Evolutionary conservation across 53 echinoderm and acorn worm genomes (phyloP), one percentile per base, ranked within the genome.

Genomic region (Glandiceps talaboti): DNA sequence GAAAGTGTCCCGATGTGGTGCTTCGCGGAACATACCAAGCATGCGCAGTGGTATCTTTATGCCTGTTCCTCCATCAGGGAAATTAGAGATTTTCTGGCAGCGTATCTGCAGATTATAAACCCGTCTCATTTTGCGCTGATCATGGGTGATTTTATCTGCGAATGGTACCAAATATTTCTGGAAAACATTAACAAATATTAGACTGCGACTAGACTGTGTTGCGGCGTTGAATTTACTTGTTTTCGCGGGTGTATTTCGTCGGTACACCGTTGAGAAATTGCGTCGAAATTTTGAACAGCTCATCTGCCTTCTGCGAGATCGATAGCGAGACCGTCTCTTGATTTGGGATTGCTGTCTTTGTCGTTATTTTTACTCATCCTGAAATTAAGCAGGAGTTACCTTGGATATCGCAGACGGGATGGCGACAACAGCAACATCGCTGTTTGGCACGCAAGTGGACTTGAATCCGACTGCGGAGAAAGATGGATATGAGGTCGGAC

Each of bases 371-470:
- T 45, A 45, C 6, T 20, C 20, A 20, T 45, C 20, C 64, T 45
- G 6, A 45, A 45, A 20, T 45, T 45, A 12, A 6, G 64, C 6
- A 20, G 64, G 64, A 45, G 64, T 12, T 45, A 12, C 20, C 6
- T 20, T 12, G 64, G 30, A 31, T 14, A 31, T 30, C 27, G 10
- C 83, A 76, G 80, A 84, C 84, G 85, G 81, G 32, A 90, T 90
- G 90, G 90, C 90, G 27, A 90, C 92, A 29, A 86, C 94, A 30
- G 94, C 91, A 32, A 91, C 91, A 12, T 83, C 87, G 26, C 89
- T 94, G 33, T 94, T 94, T 74, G 94, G 91, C 20, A 85, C 84
- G 30, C 94, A 87, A 78, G 91, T 94, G 25, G 91, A 94, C 79
- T 74, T 94, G 82, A 89, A 91, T 31, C 94, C 94, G 14, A 45